Conservation (phyloP, 2,113 vertebrate genomes). For the Leptocoma aspasia region DNA sequence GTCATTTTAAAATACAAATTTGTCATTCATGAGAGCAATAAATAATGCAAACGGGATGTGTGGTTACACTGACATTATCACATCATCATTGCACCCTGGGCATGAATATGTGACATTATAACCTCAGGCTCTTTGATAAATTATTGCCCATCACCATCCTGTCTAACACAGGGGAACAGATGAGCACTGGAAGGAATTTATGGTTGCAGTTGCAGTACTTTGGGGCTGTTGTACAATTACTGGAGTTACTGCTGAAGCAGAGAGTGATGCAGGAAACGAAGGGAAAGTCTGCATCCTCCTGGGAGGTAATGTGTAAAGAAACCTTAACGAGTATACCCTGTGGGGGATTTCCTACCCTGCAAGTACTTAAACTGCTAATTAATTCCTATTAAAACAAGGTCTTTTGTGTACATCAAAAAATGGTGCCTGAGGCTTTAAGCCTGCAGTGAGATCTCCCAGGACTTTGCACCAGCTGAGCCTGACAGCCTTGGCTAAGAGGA, state of each 20-base stretch:
- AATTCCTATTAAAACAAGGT: constrained; percentile 61
- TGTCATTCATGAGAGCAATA: constrained; percentile 52
- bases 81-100: background rate
- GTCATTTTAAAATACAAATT: constrained; percentile 44
- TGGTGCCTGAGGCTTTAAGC: constrained; percentile 26
- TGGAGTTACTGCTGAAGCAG: constrained; percentile 20
- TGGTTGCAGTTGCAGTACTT: background rate
- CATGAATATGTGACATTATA: constrained; percentile 4
- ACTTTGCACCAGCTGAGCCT: background rate
- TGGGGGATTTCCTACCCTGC: constrained; percentile 51
- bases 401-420: constrained; percentile 48
- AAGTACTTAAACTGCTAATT: constrained; percentile 61
- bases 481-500: background rate
- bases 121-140: constrained; percentile 25
- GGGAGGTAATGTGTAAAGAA: constrained; percentile 58
- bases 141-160: constrained; percentile 27
- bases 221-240: background rate
- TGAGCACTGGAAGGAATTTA: background rate
- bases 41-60: constrained; percentile 51
- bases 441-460: constrained; percentile 20
- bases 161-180: background rate
- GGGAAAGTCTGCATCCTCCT: constrained; percentile 41
- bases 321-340: constrained; percentile 4
- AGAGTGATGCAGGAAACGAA: constrained; percentile 4
- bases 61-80: constrained; percentile 55